Evolutionary conservation across 2,113 vertebrate genomes (phyloP).

Genomic region (Fukomys damarensis): DNA sequence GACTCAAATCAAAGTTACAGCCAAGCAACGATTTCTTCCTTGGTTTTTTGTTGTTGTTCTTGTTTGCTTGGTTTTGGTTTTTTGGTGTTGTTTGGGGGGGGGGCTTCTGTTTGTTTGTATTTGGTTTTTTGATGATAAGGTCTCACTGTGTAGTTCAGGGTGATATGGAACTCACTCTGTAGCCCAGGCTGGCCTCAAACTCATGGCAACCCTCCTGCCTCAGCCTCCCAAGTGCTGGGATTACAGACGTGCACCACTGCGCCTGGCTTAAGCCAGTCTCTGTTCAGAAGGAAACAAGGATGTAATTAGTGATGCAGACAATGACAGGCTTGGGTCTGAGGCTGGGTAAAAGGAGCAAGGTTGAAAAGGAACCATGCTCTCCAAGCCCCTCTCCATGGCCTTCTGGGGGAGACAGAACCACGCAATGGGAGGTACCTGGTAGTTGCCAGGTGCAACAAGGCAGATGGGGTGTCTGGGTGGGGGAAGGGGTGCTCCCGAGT

Average conservation of each 20-base stretch:
- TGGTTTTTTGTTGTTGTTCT: background rate
- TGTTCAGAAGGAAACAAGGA: background rate
- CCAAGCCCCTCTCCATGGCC: fast-evolving
- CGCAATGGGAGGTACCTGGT: fast-evolving
- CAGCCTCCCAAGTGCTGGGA: background rate
- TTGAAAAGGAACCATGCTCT: background rate
- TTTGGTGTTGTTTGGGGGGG: too few species aligned
- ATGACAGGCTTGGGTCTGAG: background rate
- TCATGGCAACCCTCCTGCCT: background rate
- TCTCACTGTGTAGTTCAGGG: background rate
- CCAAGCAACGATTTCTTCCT: background rate
- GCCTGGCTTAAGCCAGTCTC: background rate
- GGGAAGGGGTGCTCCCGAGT: background rate
- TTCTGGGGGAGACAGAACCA: background rate
- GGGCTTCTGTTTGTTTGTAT: background rate
- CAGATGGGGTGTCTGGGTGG: fast-evolving
- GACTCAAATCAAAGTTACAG: background rate
- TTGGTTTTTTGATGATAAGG: background rate
- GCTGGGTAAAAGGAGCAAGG: too few species aligned
- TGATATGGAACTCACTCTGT: background rate
- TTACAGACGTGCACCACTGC: background rate
- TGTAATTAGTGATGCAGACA: too few species aligned
- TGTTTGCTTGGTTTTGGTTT: background rate
- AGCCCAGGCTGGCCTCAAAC: background rate
- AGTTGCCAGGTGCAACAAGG: too few species aligned